Percentiles rank a stretch among this genome's conserved stretches.
These are phyloP conservation scores for Rhagonycha fulva DNA, from an alignment of 2,888 invertebrate species.

Conservation along the genomic window DNA sequence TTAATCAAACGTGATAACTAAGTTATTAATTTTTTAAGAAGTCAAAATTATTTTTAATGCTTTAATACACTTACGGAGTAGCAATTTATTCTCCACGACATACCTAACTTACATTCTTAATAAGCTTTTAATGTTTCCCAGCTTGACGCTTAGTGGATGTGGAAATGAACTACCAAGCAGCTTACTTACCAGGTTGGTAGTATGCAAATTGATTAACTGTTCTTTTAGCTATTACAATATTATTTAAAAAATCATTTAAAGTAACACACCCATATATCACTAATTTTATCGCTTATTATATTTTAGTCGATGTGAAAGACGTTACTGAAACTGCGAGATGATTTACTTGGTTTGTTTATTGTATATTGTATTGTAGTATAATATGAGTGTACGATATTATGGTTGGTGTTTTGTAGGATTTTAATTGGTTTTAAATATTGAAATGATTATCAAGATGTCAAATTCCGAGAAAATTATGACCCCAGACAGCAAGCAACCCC, in stretches of 20 bases:
- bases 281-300: neutral
- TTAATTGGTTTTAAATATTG: slow-evolving; percentile 38
- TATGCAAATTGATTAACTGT: slow-evolving; percentile 20
- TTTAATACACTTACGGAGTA: neutral
- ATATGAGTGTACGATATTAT: slow-evolving; percentile 7
- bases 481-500: slow-evolving; percentile 35
- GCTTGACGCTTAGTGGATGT: slow-evolving; percentile 4
- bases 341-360: neutral
- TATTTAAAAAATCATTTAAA: slow-evolving; percentile 9
- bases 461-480: slow-evolving; percentile 46
- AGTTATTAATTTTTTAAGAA: neutral
- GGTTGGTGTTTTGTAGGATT: slow-evolving; percentile 13
- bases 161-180: slow-evolving; percentile 4
- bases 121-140: slow-evolving; percentile 6
- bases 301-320: neutral
- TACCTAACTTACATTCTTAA: neutral
- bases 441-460: slow-evolving; percentile 50
- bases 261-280: slow-evolving; percentile 3
- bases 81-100: neutral
- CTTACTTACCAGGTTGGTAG: neutral
- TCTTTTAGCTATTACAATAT: slow-evolving; percentile 10
- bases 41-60: neutral
- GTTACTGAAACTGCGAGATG: neutral
- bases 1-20: neutral
- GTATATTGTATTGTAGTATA: no score